Evolutionary conservation across 2,797 vertebrate genomes (phyloP).

Genomic region (Steatocranus sp.): DNA sequence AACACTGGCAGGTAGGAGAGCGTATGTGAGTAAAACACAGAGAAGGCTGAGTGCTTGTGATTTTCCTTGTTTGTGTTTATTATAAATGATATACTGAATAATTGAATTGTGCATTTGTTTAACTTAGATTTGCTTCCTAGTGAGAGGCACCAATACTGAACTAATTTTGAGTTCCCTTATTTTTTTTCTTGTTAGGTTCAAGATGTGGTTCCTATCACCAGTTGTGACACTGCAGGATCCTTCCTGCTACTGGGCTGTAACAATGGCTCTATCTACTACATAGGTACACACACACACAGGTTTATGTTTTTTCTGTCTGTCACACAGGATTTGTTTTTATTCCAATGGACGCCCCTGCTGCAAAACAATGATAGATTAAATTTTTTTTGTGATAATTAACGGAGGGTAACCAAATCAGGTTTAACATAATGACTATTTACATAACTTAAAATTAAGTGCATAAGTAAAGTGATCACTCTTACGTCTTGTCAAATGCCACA

Average conservation of each 20-base stretch:
- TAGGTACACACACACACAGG: slow-evolving; percentile 75
- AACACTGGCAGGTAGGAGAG: slow-evolving; percentile 91
- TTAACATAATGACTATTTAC: background rate
- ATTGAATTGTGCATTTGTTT: background rate
- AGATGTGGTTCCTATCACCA: slow-evolving; percentile 96
- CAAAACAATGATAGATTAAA: background rate
- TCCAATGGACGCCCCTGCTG: background rate
- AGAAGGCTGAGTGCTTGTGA: background rate
- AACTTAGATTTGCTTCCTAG: background rate
- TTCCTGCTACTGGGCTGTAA: slow-evolving; percentile 94
- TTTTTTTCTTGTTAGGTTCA: slow-evolving; percentile 81
- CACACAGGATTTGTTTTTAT: background rate
- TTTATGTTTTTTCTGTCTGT: background rate
- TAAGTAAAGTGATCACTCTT: background rate
- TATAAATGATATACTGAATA: background rate
- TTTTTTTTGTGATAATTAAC: background rate
- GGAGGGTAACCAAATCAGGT: background rate
- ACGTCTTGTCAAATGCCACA: background rate
- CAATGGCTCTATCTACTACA: slow-evolving; percentile 97
- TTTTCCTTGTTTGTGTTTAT: background rate
- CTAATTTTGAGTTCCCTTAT: background rate
- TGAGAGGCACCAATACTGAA: background rate
- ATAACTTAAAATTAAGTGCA: background rate
- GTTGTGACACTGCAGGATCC: slow-evolving; percentile 95
- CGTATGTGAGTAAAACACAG: background rate